phyloP scores from a whole-genome alignment of 2,113 vertebrate genomes.

The Myiozetetes cayanensis region DNA sequence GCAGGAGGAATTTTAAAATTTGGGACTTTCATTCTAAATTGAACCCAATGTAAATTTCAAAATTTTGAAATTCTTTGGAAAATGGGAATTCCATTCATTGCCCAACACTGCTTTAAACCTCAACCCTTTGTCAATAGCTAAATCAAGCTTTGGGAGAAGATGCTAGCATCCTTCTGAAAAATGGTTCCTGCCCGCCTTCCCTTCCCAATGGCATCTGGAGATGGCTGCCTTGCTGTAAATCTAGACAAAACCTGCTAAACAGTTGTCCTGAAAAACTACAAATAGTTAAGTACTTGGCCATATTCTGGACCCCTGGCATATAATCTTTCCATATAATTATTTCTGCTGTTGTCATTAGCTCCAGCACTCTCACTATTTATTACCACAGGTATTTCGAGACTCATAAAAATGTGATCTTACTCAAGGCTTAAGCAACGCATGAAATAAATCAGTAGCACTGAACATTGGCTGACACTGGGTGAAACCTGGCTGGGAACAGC shows the following conservation, averaged over 20 bases:
- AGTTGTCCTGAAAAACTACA: constrained; percentile 10
- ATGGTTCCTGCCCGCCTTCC: not conserved
- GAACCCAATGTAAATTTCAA: not conserved
- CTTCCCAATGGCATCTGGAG: not conserved
- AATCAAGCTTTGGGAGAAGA: not conserved
- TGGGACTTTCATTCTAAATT: not conserved
- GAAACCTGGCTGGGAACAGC: constrained; percentile 81
- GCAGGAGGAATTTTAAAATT: not conserved
- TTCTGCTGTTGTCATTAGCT: constrained; percentile 69
- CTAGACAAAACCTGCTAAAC: constrained; percentile 15
- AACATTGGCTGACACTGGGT: constrained; percentile 72
- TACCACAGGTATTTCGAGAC: constrained; percentile 77
- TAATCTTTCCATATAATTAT: constrained; percentile 72
- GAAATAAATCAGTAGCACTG: constrained; percentile 78
- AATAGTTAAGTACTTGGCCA: constrained; percentile 16
- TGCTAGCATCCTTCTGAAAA: not conserved
- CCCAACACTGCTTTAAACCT: not conserved
- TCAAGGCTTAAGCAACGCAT: constrained; percentile 69
- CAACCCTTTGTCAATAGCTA: not conserved
- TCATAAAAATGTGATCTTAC: constrained; percentile 79
- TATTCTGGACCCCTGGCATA: constrained; percentile 55
- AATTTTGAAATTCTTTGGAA: not conserved
- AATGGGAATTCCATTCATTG: not conserved
- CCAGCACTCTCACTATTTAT: constrained; percentile 72
- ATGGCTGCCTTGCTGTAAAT: not conserved